Conservation (phyloP, 92 coral and sea anemone genomes). For the Epizoanthus fatuus region DNA sequence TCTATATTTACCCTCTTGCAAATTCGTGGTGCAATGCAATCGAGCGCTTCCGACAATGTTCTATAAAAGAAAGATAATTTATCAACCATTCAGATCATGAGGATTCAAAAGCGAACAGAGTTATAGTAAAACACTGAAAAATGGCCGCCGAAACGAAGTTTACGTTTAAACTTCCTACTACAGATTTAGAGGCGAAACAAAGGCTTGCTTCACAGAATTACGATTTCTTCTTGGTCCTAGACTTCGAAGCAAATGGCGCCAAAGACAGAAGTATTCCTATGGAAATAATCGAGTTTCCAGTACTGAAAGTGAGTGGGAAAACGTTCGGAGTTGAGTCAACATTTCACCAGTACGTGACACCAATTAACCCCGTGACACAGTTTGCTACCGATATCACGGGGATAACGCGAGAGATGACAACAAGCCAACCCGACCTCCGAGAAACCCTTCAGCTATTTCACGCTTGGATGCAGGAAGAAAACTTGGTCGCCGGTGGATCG, state of each 20-base stretch:
- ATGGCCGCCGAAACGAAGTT: constrained; percentile 2
- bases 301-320: constrained; percentile 36
- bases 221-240: constrained; percentile 36
- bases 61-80: no score
- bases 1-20: no score
- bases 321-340: constrained; percentile 20
- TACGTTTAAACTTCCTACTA: not conserved
- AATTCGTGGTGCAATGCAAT: no score
- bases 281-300: constrained; percentile 52
- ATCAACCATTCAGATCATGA: not conserved
- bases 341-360: constrained; percentile 40
- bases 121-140: not conserved
- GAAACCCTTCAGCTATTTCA: constrained; percentile 17
- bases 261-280: constrained; percentile 42
- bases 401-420: constrained; percentile 31
- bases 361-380: constrained; percentile 32
- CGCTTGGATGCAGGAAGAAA: constrained; percentile 31
- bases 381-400: constrained; percentile 46
- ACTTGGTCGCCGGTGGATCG: constrained; percentile 1
- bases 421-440: constrained; percentile 17
- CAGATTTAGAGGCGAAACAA: not conserved
- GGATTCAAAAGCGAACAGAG: not conserved
- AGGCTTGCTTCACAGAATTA: constrained; percentile 9
- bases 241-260: constrained; percentile 41
- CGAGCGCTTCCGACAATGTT: no score